These are phyloP conservation scores for Polyommatus iphigenia DNA, from an alignment of 2,888 invertebrate genomes.

Conservation along the genomic window DNA sequence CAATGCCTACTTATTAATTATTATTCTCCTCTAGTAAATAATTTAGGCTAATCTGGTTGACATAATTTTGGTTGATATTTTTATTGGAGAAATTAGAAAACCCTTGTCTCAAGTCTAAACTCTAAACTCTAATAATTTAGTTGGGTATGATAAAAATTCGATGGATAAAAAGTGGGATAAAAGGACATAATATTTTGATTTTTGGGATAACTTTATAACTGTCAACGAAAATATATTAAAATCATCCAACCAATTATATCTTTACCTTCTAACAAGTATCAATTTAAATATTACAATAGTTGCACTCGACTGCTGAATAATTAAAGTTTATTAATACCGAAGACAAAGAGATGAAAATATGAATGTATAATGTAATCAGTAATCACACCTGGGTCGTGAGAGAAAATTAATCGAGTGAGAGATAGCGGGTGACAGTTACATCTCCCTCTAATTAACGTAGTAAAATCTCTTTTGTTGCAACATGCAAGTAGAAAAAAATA, in stretches of 20 bases:
- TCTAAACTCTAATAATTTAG: too few species aligned
- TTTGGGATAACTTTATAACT: too few species aligned
- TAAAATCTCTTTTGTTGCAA: not conserved
- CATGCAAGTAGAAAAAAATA: not conserved
- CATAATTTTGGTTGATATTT: too few species aligned
- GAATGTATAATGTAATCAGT: conserved; percentile 27
- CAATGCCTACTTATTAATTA: too few species aligned
- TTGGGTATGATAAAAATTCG: too few species aligned
- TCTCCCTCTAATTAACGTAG: not conserved
- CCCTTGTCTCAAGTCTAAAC: too few species aligned
- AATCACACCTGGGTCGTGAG: not conserved
- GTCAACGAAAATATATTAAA: not conserved
- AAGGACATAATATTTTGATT: too few species aligned
- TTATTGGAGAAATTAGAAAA: not conserved
- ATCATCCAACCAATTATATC: not conserved
- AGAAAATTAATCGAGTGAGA: conserved; percentile 9
- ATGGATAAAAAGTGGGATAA: too few species aligned
- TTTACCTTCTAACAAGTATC: not conserved
- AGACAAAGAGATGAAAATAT: conserved; percentile 27
- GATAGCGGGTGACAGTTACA: not conserved
- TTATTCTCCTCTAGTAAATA: too few species aligned
- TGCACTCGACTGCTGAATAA: not conserved
- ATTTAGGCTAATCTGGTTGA: too few species aligned
- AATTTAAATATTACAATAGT: not conserved
- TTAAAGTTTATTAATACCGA: conserved; percentile 9